phyloP scores from a whole-genome alignment of 2,888 invertebrate species.

The Cenopis cana region DNA sequence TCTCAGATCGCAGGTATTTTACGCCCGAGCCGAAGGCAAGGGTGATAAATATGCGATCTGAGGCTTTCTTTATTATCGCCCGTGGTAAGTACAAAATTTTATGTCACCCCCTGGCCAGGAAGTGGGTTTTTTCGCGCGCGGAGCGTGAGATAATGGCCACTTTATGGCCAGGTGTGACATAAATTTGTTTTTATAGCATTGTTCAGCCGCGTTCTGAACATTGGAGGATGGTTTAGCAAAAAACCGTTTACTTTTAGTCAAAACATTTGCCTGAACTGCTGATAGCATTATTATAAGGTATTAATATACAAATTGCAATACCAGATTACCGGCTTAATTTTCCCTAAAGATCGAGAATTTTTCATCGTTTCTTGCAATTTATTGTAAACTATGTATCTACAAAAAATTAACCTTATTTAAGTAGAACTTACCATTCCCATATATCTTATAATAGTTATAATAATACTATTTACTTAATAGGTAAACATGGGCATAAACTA shows the following conservation, averaged over 20 bases:
- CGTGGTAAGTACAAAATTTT: too few species aligned
- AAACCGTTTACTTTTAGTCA: constrained; percentile 33
- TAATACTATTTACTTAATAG: constrained; percentile 1
- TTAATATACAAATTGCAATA: background rate
- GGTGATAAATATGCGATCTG: too few species aligned
- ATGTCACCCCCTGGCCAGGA: too few species aligned
- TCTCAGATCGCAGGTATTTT: too few species aligned
- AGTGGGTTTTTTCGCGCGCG: too few species aligned
- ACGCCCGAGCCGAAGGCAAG: too few species aligned
- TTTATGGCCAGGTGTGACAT: too few species aligned
- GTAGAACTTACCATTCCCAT: background rate
- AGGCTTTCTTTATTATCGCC: too few species aligned
- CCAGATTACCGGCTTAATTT: constrained; percentile 7
- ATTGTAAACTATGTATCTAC: background rate
- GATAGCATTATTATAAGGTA: constrained; percentile 8
- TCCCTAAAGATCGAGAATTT: background rate
- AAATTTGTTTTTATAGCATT: constrained; percentile 49
- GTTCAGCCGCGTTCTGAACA: constrained; percentile 41
- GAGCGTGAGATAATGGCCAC: too few species aligned
- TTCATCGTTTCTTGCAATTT: background rate
- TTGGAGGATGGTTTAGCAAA: constrained; percentile 16
- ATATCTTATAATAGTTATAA: background rate
- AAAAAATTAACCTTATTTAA: background rate
- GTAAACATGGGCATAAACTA: constrained; percentile 22
- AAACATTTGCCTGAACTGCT: constrained; percentile 24